phyloP scores from a whole-genome alignment of 2,888 invertebrate genomes.

The Drosophila multiciliata region DNA sequence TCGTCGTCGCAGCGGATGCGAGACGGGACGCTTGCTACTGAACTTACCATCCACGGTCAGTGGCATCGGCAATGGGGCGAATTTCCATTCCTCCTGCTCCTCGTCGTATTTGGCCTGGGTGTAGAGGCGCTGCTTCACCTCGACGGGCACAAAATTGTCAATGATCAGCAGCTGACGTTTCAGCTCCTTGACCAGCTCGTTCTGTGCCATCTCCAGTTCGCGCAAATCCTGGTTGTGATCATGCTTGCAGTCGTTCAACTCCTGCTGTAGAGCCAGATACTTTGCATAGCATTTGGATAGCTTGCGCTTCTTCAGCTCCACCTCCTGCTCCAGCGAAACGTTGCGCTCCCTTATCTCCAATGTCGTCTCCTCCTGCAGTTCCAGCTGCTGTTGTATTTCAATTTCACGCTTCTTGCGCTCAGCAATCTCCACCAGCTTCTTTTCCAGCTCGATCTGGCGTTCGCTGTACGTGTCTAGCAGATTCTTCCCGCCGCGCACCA shows the following conservation, averaged over 20 bases:
- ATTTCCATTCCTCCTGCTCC: conserved; percentile 91
- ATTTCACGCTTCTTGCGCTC: conserved; percentile 90
- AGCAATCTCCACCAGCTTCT: conserved; percentile 93
- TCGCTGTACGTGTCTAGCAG: conserved; percentile 98
- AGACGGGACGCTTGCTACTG: conserved; percentile 87
- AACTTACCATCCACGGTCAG: conserved; percentile 81
- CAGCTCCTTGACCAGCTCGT: conserved; percentile 95
- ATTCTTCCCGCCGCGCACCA: conserved; percentile 97
- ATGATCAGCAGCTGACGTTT: conserved; percentile 95
- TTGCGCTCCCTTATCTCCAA: conserved; percentile 96
- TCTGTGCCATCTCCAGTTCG: conserved; percentile 95
- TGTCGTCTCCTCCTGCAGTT: conserved; percentile 96
- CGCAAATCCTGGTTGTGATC: conserved; percentile 96
- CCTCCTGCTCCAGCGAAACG: conserved; percentile 96
- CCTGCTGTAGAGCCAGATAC: conserved; percentile 89
- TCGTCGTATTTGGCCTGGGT: conserved; percentile 92
- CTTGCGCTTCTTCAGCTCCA: conserved; percentile 97
- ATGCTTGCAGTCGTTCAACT: conserved; percentile 92
- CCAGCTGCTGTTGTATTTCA: conserved; percentile 97
- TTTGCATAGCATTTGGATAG: conserved; percentile 95
- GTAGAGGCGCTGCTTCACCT: conserved; percentile 91
- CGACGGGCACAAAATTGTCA: conserved; percentile 95
- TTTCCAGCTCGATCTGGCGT: conserved; percentile 95
- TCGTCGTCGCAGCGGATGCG: conserved; percentile 88
- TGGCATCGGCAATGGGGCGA: conserved; percentile 84